These are phyloP conservation scores for Bryconaethiops microstoma DNA, from an alignment of 2,797 vertebrate species.

Conservation along the genomic window DNA sequence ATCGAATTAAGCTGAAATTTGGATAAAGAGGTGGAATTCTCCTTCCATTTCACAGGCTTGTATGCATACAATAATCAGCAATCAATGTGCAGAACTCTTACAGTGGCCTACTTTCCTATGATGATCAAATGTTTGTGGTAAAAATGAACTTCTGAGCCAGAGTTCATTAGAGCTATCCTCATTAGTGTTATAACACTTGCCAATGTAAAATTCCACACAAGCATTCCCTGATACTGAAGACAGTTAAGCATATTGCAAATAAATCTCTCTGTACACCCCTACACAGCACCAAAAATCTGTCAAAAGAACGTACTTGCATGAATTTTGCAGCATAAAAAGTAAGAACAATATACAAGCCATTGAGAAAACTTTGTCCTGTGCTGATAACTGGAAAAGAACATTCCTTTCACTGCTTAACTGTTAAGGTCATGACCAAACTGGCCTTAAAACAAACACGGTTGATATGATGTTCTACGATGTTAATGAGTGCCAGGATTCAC, in stretches of 20 bases:
- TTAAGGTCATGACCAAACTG: no score
- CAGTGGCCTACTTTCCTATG: neutral
- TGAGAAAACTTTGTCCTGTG: neutral
- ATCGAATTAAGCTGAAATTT: no score
- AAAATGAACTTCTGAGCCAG: neutral
- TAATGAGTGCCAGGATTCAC: conserved; percentile 5
- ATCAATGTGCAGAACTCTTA: neutral
- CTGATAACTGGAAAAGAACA: neutral
- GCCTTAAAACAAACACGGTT: neutral
- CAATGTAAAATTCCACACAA: neutral
- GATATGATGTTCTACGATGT: neutral
- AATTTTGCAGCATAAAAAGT: no score
- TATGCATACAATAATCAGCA: neutral
- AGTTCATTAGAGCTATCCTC: neutral
- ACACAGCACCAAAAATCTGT: neutral
- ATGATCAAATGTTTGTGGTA: neutral
- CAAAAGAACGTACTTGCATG: neutral
- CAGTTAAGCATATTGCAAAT: neutral
- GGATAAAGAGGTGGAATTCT: no score
- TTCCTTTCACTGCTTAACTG: neutral
- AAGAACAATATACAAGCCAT: neutral
- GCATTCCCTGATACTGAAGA: neutral
- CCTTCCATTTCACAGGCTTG: no score
- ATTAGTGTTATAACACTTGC: neutral
- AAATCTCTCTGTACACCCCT: neutral